These are phyloP conservation scores for Drosophila kohkoa DNA, from an alignment of 1,140 invertebrate species.

Conservation along the genomic window DNA sequence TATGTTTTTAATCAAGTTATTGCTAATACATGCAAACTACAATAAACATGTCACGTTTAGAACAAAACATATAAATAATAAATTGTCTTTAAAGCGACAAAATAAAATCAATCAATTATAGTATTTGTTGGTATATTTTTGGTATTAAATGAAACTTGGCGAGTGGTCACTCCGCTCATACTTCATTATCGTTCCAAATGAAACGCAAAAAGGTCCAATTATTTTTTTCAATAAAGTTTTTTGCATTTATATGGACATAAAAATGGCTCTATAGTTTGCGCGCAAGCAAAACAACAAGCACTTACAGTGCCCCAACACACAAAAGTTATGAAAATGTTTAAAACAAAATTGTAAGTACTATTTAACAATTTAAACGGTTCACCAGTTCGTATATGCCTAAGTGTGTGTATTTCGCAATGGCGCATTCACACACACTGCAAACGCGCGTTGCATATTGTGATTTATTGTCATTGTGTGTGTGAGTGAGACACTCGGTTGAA, in stretches of 20 bases:
- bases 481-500: slow-evolving; percentile 17
- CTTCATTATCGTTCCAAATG: slow-evolving; percentile 74
- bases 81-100: too few species aligned
- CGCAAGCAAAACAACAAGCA: slow-evolving; percentile 75
- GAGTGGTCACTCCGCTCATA: neutral
- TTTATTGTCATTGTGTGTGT: neutral
- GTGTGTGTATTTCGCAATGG: slow-evolving; percentile 62
- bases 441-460: slow-evolving; percentile 28
- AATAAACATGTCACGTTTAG: too few species aligned
- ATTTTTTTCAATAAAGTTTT: slow-evolving; percentile 67
- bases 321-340: slow-evolving; percentile 77
- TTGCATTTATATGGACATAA: slow-evolving; percentile 83
- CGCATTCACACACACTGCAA: slow-evolving; percentile 8
- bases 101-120: too few species aligned
- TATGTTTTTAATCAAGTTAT: neutral
- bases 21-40: too few species aligned
- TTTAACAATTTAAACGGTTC: too few species aligned
- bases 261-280: slow-evolving; percentile 83
- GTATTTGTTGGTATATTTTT: too few species aligned
- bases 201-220: slow-evolving; percentile 79
- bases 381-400: neutral
- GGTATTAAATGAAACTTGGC: neutral
- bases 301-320: slow-evolving; percentile 71
- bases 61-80: too few species aligned
- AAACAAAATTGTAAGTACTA: slow-evolving; percentile 70